Conservation (phyloP, 2,113 vertebrate genomes). For the Rhinolophus sinicus region DNA sequence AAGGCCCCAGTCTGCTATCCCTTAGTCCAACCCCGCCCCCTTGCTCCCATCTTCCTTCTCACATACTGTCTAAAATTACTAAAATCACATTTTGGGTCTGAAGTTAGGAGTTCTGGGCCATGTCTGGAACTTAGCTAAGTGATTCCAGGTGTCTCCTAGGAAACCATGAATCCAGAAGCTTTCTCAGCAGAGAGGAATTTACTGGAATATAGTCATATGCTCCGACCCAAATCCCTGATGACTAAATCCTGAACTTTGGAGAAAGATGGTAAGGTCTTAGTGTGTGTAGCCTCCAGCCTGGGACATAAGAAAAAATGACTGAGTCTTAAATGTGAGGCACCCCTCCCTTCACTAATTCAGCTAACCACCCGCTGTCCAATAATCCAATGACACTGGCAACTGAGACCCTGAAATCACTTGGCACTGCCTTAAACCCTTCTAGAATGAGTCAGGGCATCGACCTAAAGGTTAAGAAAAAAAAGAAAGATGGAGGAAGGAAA, state of each 20-base stretch:
- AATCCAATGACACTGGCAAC: background rate
- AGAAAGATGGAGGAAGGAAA: no score
- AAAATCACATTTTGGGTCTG: background rate
- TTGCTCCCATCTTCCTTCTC: background rate
- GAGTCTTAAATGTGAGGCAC: background rate
- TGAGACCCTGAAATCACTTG: background rate
- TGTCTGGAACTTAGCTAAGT: background rate
- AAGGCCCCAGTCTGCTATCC: background rate
- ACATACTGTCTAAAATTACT: background rate
- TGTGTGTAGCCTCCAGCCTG: background rate
- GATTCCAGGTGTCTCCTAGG: background rate
- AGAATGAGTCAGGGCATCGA: background rate
- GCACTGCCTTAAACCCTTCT: background rate
- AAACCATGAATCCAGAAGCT: background rate
- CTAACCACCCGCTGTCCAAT: background rate
- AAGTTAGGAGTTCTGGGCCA: background rate
- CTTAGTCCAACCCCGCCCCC: background rate
- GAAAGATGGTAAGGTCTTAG: background rate
- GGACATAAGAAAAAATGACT: background rate
- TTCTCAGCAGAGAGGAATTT: background rate
- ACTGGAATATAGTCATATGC: background rate
- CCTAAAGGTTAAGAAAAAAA: background rate
- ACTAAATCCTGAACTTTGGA: conserved; percentile 9
- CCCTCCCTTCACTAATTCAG: background rate
- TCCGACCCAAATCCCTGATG: conserved; percentile 23